Percentiles rank a stretch among this genome's conserved stretches.
phyloP scores from a whole-genome alignment of 1,140 invertebrate species.

The Mycetomoellerius zeteki region DNA sequence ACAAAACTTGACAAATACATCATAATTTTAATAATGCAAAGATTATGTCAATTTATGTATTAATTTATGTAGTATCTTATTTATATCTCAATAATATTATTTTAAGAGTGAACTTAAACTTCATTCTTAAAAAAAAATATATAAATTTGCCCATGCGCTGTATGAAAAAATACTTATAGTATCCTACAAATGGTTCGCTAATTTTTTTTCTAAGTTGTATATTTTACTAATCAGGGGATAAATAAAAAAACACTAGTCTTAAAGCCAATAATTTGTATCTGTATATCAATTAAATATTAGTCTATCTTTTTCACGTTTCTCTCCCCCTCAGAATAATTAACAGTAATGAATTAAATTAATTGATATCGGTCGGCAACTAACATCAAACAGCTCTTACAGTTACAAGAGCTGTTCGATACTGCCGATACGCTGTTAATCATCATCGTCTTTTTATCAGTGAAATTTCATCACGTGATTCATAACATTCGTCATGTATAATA shows the following conservation, averaged over 20 bases:
- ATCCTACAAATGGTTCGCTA: not conserved
- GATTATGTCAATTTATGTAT: too few relatives aligned
- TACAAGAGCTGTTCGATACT: conserved; percentile 7
- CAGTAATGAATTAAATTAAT: conserved; percentile 37
- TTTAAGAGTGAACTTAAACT: not conserved
- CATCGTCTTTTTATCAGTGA: not conserved
- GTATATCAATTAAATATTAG: conserved; percentile 11
- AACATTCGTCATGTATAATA: not conserved
- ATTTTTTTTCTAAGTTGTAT: not conserved
- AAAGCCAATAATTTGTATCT: conserved; percentile 2
- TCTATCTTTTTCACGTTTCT: not conserved
- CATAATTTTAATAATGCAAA: not conserved
- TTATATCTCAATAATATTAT: not conserved
- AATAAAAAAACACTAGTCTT: not conserved
- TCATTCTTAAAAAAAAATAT: conserved; percentile 1
- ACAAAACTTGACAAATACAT: not conserved
- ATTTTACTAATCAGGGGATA: not conserved
- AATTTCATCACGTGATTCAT: conserved; percentile 8
- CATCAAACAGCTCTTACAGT: conserved; percentile 35
- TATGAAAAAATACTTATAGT: not conserved
- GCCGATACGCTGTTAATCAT: conserved; percentile 15
- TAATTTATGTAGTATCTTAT: conserved; percentile 19
- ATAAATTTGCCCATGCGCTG: not conserved
- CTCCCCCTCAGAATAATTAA: conserved; percentile 12
- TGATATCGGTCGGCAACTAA: conserved; percentile 4